Evolutionary conservation across 2,797 vertebrate genomes (phyloP).

Genomic region (Acridotheres tristis): DNA sequence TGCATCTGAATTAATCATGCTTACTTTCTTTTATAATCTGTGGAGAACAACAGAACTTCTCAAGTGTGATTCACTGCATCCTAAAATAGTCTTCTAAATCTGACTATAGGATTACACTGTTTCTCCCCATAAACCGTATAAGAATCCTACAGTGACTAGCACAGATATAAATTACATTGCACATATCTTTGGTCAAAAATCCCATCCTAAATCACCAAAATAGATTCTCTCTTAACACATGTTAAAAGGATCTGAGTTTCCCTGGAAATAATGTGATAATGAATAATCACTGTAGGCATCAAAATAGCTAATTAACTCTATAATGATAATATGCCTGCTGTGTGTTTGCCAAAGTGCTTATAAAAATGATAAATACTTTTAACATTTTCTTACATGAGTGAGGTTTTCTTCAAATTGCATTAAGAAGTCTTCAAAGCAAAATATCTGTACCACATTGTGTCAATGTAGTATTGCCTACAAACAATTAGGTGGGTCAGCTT

Average conservation of each 20-base stretch:
- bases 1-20: background rate
- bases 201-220: background rate
- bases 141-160: background rate
- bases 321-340: background rate
- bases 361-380: background rate
- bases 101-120: background rate
- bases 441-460: background rate
- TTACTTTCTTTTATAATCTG: background rate
- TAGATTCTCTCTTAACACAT: background rate
- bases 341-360: background rate
- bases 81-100: conserved; percentile 47
- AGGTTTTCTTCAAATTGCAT: background rate
- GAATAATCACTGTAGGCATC: background rate
- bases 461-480: background rate
- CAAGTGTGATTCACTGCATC: background rate
- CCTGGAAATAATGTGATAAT: background rate
- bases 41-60: conserved; percentile 13
- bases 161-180: background rate
- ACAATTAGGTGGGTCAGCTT: background rate
- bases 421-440: background rate
- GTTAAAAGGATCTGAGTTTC: background rate
- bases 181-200: background rate
- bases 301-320: background rate
- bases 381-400: background rate
- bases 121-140: background rate